Base-by-base conservation (phyloP, 2,113 vertebrate genomes). In the Chelonoidis abingdonii region DNA sequence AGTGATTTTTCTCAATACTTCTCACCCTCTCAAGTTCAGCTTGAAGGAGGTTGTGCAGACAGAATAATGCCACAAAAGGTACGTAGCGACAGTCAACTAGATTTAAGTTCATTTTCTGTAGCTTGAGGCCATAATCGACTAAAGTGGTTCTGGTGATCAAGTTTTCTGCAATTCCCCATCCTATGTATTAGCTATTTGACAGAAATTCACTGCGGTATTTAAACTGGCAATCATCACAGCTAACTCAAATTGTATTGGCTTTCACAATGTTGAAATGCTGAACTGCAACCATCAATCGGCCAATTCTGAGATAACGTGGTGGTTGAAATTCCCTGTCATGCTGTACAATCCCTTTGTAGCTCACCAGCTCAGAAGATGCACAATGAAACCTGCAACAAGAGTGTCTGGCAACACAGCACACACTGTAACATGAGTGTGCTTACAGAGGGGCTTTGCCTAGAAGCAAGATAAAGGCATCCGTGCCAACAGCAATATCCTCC, bases 161-260 rank as follows among this genome's bases (percentile, higher is more conserved):
- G 98, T 98, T 98, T 98, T 98, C 98, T 96, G 97, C 97, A 97
- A 98, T 98, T 98, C 98, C 98, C 98, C 94, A 94, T 98, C 93
- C 98, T 95, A 35, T 88, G 93, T 97, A 97, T 98, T 98, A 98
- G 97, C 97, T 96, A 89, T 94, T 97, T 98, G 98, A 98, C 98
- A 97, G 98, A 98, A 98, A 98, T 95, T 98, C 98, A 98, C 98
- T 96, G 97, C 82, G 97, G 98, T 98, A 98, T 98, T 98, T 98
- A 98, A 98, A 98, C 97, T 98, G 98, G 98, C 98, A 98, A 98
- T 98, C 98, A 98, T 98, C 98, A 98, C 97, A 49, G 97, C 98
- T 98, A 98, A 98, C 98, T 98, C 98, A 98, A 98, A 98, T 98
- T 98, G 98, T 98, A 98, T 98, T 98, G 98, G 98, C 98, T 98